Evolutionary conservation across 1,140 invertebrate genomes (phyloP), one percentile per base, ranked within the genome.

Genomic region (Liolophura sinensis): DNA sequence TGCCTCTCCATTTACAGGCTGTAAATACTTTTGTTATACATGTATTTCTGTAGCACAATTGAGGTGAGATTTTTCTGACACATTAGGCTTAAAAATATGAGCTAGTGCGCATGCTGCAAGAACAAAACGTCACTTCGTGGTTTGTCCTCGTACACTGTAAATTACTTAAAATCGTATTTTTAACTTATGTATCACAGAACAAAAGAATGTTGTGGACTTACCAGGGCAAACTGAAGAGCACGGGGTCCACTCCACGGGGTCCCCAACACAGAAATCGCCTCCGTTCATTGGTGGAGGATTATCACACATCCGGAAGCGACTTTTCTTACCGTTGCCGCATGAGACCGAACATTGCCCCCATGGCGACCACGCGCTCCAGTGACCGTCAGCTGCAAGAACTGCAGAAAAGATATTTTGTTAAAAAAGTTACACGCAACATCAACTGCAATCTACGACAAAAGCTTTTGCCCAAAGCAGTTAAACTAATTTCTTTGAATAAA

Each of bases 311-410:
- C 80, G 65, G 40, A 65, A 72, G 11, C 82, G 72, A 49, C 66
- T 75, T 48, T 65, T 61, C 54, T 72, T 75, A 5, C 82, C 82
- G 12, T 52, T 56, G 18, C 76, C 79, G 64, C 82, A 83, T 11
- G 78, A 74, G 11, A 73, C 73, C 4, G 73, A 73, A 60, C 82
- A 83, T 15, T 61, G 12, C 0, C 72, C 68, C 79, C 80, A 83
- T 16, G 50, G 11, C 11, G 73, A 73, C 82, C 82, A 83, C 5
- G 46, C 46, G 24, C 67, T 69, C 80, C 80, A 83, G 12, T 65
- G 64, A 20, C 79, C 79, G 68, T 79, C 76, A 74, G 72, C 70
- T 27, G 71, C 67, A 49, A 78, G 62, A 60, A 70, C 73, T 77
- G 70, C 31, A 57, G 18, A 51, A 51, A 62, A 20, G n/a, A 40